These are phyloP conservation scores for Thaumatotibia leucotreta DNA, from an alignment of 1,140 invertebrate genomes.

Conservation along the genomic window DNA sequence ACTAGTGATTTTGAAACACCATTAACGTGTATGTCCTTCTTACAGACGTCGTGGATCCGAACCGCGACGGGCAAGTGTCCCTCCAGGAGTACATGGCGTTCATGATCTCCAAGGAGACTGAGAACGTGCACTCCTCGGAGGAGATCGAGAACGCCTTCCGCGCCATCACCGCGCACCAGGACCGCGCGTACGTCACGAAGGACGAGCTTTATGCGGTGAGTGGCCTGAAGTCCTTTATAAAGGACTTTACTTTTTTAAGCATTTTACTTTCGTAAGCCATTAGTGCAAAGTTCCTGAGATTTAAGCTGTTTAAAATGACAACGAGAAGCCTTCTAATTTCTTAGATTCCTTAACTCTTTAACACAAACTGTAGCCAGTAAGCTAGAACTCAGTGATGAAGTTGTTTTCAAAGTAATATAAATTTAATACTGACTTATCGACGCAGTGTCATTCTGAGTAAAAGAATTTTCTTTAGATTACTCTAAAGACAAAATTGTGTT, in stretches of 20 bases:
- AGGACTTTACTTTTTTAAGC: background rate
- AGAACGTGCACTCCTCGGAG: slow-evolving; percentile 99
- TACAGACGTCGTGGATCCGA: slow-evolving; percentile 91
- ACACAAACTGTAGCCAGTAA: too few species aligned
- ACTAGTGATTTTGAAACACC: background rate
- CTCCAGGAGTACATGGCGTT: slow-evolving; percentile 99
- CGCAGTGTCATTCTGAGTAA: too few species aligned
- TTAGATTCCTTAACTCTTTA: too few species aligned
- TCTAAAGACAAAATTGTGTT: too few species aligned
- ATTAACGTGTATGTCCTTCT: background rate
- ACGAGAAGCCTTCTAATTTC: too few species aligned
- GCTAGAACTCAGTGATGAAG: too few species aligned
- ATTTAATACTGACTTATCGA: too few species aligned
- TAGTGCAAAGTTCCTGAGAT: too few species aligned
- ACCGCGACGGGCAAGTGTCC: slow-evolving; percentile 96
- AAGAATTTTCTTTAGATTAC: too few species aligned
- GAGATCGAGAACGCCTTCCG: slow-evolving; percentile 99
- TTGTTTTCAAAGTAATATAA: too few species aligned
- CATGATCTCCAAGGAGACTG: slow-evolving; percentile 99
- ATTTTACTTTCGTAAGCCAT: too few species aligned
- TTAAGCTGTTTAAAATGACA: too few species aligned
- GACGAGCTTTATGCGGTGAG: slow-evolving; percentile 98
- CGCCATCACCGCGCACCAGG: slow-evolving; percentile 95
- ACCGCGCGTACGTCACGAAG: slow-evolving; percentile 98
- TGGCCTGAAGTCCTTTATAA: slow-evolving; percentile 34